Percentiles rank a stretch among this genome's conserved stretches.
phyloP scores from a whole-genome alignment of 2,797 vertebrate species.

The Meda fulgida region DNA sequence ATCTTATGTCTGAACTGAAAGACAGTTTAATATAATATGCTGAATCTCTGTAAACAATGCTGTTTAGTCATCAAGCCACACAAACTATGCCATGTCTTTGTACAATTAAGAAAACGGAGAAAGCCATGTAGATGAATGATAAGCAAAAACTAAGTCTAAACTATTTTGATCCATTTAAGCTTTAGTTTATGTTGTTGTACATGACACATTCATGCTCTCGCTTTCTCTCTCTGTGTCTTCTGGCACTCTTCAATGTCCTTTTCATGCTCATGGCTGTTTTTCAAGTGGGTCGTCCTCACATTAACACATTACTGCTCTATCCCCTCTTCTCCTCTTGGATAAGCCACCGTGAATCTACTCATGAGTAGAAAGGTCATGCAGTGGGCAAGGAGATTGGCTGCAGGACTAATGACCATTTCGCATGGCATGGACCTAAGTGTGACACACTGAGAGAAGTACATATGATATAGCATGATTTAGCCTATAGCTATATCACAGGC shows the following conservation, averaged over 20 bases:
- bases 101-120: background rate
- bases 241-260: background rate
- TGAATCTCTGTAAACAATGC: background rate
- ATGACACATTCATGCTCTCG: background rate
- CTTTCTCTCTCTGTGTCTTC: background rate
- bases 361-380: conserved; percentile 9
- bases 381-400: conserved; percentile 15
- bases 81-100: background rate
- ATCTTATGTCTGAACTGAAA: background rate
- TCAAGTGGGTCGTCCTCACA: conserved; percentile 17
- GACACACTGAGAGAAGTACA: conserved; percentile 13
- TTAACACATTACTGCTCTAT: conserved; percentile 12
- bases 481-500: conserved; percentile 12
- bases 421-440: conserved; percentile 2
- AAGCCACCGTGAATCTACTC: background rate
- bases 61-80: background rate
- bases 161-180: background rate
- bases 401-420: conserved; percentile 13
- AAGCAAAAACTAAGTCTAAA: background rate
- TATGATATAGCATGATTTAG: conserved; percentile 9
- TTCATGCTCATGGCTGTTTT: conserved; percentile 29
- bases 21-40: background rate
- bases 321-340: background rate
- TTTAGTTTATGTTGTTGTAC: background rate
- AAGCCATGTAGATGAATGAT: too few relatives aligned